These are phyloP conservation scores for Ormyrus nitidulus DNA, from an alignment of 2,888 invertebrate genomes.

Conservation along the genomic window DNA sequence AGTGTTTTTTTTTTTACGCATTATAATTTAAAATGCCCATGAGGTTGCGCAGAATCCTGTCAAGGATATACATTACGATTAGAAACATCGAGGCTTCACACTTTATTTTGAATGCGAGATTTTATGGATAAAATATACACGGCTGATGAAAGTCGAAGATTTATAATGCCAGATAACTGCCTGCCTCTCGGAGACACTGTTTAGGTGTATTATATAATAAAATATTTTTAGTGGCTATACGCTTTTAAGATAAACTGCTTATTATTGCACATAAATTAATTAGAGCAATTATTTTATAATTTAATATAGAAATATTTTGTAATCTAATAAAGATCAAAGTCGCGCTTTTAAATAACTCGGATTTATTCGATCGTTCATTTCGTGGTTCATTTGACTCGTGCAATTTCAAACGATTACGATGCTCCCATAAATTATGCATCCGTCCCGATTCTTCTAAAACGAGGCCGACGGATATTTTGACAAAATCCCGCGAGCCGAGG, in stretches of 20 bases:
- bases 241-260: slow-evolving; percentile 21
- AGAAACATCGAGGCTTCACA: background rate
- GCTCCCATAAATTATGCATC: no score
- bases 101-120: no score
- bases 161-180: slow-evolving; percentile 23
- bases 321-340: no score
- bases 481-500: no score
- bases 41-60: background rate
- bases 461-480: no score
- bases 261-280: slow-evolving; percentile 32
- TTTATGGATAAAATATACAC: slow-evolving; percentile 3
- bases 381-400: no score
- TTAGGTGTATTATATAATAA: slow-evolving; percentile 14
- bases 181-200: background rate
- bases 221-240: slow-evolving; percentile 24
- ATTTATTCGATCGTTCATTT: background rate
- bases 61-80: background rate
- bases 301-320: no score
- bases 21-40: background rate
- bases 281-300: background rate
- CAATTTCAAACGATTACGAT: no score
- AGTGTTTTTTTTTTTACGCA: no score
- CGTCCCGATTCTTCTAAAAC: no score
- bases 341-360: background rate
- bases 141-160: slow-evolving; percentile 14